A percentile compares a stretch with the other conserved stretches of the same genome.
Evolutionary conservation across 2,797 vertebrate genomes (phyloP).

Genomic region (Sebastes alutus): DNA sequence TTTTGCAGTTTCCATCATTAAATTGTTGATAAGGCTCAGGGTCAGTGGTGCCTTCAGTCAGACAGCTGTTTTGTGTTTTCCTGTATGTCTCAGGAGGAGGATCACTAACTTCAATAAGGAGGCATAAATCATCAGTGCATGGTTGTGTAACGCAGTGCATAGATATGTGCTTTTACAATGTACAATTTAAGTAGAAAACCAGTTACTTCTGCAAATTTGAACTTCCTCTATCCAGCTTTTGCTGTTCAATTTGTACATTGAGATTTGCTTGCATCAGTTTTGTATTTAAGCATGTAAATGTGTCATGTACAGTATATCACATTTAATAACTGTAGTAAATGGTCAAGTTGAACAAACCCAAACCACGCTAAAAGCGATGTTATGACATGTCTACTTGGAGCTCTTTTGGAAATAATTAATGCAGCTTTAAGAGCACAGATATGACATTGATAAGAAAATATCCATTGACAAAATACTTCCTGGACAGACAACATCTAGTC

Average conservation of each 20-base stretch:
- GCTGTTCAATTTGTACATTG: background rate
- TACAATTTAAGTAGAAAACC: background rate
- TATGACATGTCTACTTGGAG: background rate
- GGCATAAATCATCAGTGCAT: background rate
- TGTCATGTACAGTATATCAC: background rate
- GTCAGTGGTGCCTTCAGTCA: background rate
- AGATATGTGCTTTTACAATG: background rate
- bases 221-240: background rate
- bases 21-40: background rate
- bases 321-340: background rate
- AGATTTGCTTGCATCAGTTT: background rate
- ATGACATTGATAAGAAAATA: background rate
- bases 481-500: background rate
- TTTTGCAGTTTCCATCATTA: background rate
- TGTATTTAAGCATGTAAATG: background rate
- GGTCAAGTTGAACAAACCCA: background rate
- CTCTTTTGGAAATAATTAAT: background rate
- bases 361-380: background rate
- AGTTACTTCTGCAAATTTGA: background rate
- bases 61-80: background rate
- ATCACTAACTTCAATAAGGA: too few relatives aligned
- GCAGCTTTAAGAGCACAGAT: background rate
- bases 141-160: background rate
- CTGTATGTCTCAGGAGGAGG: background rate
- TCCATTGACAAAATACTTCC: background rate